A percentile compares a stretch with the other conserved stretches of the same genome.
These are phyloP conservation scores for Caenorhabditis imperialis DNA, from an alignment of 2,888 invertebrate genomes.

Conservation along the genomic window DNA sequence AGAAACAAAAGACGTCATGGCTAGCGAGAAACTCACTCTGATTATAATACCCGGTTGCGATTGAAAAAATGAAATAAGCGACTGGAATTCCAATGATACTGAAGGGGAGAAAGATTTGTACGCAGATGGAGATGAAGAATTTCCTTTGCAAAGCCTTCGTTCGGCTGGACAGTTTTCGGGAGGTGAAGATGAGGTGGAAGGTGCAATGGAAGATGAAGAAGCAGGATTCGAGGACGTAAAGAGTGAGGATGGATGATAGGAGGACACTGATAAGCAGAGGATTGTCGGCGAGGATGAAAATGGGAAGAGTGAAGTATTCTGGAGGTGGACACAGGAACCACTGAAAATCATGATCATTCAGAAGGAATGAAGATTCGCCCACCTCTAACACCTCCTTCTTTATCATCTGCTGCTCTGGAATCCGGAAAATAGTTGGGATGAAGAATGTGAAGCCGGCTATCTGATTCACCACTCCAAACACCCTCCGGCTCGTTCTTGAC, in stretches of 20 bases:
- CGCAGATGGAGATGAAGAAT: constrained; percentile 16
- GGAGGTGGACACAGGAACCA: constrained; percentile 17
- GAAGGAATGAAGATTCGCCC: neutral
- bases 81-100: constrained; percentile 18
- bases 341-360: constrained; percentile 1
- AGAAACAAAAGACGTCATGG: no score
- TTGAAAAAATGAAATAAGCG: constrained; percentile 19
- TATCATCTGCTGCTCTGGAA: constrained; percentile 12
- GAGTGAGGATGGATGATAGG: neutral
- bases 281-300: constrained; percentile 23
- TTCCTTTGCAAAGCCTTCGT: constrained; percentile 21
- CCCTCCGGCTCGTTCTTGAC: neutral
- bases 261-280: constrained; percentile 3
- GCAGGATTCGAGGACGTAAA: neutral
- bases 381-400: constrained; percentile 2
- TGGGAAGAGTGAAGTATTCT: constrained; percentile 1
- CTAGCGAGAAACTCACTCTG: constrained; percentile 40
- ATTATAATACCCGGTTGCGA: constrained; percentile 26
- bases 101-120: constrained; percentile 30
- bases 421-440: constrained; percentile 6
- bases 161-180: constrained; percentile 6
- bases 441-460: constrained; percentile 3
- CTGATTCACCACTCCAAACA: constrained; percentile 9
- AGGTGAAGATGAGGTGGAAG: constrained; percentile 1
- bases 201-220: constrained; percentile 12